A percentile compares a stretch with the other conserved stretches of the same genome.
phyloP scores from a whole-genome alignment of 1,140 invertebrate genomes.

The Arctopsyche grandis region DNA sequence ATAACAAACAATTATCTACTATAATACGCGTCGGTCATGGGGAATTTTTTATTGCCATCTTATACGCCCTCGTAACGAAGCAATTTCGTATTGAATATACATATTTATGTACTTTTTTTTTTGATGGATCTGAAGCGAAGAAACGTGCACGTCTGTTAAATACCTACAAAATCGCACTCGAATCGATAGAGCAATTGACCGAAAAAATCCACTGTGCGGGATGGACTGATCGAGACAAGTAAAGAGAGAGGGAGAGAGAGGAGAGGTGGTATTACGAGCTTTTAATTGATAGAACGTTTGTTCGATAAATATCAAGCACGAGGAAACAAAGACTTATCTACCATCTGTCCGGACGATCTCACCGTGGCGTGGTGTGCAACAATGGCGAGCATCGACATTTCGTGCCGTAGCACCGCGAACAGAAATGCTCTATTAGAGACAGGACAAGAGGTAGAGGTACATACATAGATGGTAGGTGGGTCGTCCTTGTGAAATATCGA shows the following conservation, averaged over 20 bases:
- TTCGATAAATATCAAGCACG: conserved; percentile 4
- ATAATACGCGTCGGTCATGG: conserved; percentile 20
- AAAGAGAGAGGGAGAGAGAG: background rate
- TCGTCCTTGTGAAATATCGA: conserved; percentile 18
- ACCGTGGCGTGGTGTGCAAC: background rate
- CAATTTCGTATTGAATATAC: conserved; percentile 17
- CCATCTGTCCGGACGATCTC: background rate
- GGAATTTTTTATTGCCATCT: conserved; percentile 8
- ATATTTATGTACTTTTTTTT: background rate
- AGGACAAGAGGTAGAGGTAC: background rate
- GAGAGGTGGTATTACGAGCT: background rate
- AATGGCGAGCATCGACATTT: background rate
- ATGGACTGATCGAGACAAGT: background rate
- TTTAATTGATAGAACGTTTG: conserved; percentile 19
- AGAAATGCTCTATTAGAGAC: background rate
- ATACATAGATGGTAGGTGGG: background rate
- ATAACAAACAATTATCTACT: conserved; percentile 26
- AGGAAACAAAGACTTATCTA: conserved; percentile 22
- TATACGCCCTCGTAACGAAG: background rate
- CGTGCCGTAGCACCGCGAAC: background rate
- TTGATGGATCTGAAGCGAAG: background rate
- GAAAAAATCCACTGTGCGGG: background rate
- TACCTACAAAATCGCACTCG: background rate
- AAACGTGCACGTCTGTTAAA: conserved; percentile 17
- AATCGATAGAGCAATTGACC: conserved; percentile 15